Evolutionary conservation across 1,140 invertebrate genomes (phyloP).

Genomic region (Leguminivora glycinivorella): DNA sequence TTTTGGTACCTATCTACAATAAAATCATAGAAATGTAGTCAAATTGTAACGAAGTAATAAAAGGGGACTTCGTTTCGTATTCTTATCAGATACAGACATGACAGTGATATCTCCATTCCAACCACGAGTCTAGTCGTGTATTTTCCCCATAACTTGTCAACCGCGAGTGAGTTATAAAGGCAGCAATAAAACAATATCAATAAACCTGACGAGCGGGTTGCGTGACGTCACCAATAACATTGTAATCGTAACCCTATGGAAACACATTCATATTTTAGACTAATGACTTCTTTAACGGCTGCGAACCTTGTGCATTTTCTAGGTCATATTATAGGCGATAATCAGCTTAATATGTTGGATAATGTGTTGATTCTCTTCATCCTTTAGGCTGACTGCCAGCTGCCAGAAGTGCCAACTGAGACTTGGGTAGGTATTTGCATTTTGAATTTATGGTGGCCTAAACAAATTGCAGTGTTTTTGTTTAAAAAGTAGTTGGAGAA

Average conservation of each 20-base stretch:
- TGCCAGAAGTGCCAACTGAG: no score
- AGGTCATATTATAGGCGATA: not conserved
- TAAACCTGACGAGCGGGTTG: conserved; percentile 65
- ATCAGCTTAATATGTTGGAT: not conserved
- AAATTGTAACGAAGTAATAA: not conserved
- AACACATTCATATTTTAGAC: conserved; percentile 28
- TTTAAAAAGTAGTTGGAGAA: no score
- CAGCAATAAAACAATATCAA: conserved; percentile 41
- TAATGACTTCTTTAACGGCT: conserved; percentile 20
- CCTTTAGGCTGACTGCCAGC: no score
- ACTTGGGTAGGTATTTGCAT: no score
- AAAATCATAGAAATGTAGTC: not conserved
- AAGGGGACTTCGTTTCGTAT: not conserved
- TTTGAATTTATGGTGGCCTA: no score
- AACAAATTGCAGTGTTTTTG: no score
- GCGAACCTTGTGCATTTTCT: conserved; percentile 1
- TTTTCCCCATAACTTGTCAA: conserved; percentile 32
- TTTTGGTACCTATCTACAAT: not conserved
- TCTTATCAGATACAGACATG: conserved; percentile 21
- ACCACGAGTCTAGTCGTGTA: conserved; percentile 35
- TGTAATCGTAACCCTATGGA: conserved; percentile 28
- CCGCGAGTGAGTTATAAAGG: conserved; percentile 55
- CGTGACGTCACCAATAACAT: conserved; percentile 56
- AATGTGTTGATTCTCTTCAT: not conserved
- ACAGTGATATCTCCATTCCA: conserved; percentile 38